Percentiles rank a stretch among this genome's conserved stretches.
These are phyloP conservation scores for Alentia gelatinosa DNA, from an alignment of 2,888 invertebrate genomes.

Conservation along the genomic window DNA sequence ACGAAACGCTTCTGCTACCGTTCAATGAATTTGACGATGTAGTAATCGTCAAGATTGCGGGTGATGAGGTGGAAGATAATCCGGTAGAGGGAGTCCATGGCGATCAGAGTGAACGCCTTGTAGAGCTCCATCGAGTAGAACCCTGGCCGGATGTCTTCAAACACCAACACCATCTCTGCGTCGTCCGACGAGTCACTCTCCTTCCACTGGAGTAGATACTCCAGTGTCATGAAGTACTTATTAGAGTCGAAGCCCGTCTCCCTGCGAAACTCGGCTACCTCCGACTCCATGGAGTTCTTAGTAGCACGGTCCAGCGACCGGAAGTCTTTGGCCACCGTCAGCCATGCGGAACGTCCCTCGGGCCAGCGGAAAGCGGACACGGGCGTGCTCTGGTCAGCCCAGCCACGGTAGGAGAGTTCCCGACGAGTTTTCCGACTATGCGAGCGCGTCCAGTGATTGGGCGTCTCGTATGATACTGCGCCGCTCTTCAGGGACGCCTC, in stretches of 20 bases:
- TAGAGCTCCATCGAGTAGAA: constrained; percentile 48
- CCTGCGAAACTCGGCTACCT: constrained; percentile 25
- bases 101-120: constrained; percentile 7
- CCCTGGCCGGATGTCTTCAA: constrained; percentile 45
- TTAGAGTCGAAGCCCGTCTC: constrained; percentile 52
- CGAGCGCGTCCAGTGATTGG: constrained; percentile 38
- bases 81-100: constrained; percentile 34
- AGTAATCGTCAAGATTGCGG: constrained; percentile 33
- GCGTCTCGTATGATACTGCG: constrained; percentile 34
- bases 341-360: constrained; percentile 26
- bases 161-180: constrained; percentile 43
- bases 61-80: constrained; percentile 38
- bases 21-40: constrained; percentile 51
- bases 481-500: constrained; percentile 47
- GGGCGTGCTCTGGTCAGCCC: constrained; percentile 52
- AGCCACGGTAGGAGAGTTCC: constrained; percentile 47
- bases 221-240: constrained; percentile 46
- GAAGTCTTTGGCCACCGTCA: constrained; percentile 46
- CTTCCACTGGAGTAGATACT: constrained; percentile 54
- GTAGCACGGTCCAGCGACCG: constrained; percentile 33
- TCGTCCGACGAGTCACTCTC: constrained; percentile 50
- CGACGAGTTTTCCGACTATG: background rate
- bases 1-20: background rate
- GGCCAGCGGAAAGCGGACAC: constrained; percentile 44
- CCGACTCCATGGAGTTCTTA: constrained; percentile 46